A percentile compares a stretch with the other conserved stretches of the same genome.
Conservation (phyloP, 2,888 invertebrate species). For the Phorcus lineatus region DNA sequence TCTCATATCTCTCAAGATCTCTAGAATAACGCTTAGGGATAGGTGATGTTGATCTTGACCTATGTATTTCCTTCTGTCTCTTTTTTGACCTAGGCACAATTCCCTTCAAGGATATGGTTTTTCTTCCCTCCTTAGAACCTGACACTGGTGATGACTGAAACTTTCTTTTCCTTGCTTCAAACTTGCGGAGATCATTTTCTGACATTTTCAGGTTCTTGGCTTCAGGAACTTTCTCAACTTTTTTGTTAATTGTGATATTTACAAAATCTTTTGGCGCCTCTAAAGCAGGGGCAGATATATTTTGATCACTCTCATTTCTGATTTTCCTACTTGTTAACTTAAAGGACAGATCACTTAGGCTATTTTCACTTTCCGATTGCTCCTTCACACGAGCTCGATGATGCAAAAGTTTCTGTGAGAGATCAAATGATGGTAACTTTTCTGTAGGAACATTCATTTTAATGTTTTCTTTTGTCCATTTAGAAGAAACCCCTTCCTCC, state of each 20-base stretch:
- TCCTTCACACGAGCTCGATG: conserved; percentile 1
- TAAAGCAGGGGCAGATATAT: neutral
- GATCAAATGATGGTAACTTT: neutral
- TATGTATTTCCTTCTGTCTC: conserved; percentile 32
- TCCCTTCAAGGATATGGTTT: conserved; percentile 58
- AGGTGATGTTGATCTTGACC: conserved; percentile 26
- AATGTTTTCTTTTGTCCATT: conserved; percentile 2
- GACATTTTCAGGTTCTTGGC: neutral
- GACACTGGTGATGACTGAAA: conserved; percentile 38
- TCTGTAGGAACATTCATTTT: neutral
- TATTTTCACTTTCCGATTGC: neutral
- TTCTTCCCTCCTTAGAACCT: conserved; percentile 36
- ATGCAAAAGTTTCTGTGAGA: conserved; percentile 20
- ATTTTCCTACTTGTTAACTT: neutral
- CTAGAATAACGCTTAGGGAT: neutral
- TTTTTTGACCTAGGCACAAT: conserved; percentile 41
- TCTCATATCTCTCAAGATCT: conserved; percentile 2
- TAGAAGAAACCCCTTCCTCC: neutral
- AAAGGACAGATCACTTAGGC: neutral
- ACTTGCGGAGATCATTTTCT: conserved; percentile 27
- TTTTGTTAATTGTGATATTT: neutral
- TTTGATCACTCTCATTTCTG: neutral
- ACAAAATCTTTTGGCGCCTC: conserved; percentile 4
- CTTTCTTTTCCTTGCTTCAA: conserved; percentile 49
- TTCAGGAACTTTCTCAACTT: neutral